phyloP scores from a whole-genome alignment of 2,888 invertebrate genomes.

The Piscicola geometra region DNA sequence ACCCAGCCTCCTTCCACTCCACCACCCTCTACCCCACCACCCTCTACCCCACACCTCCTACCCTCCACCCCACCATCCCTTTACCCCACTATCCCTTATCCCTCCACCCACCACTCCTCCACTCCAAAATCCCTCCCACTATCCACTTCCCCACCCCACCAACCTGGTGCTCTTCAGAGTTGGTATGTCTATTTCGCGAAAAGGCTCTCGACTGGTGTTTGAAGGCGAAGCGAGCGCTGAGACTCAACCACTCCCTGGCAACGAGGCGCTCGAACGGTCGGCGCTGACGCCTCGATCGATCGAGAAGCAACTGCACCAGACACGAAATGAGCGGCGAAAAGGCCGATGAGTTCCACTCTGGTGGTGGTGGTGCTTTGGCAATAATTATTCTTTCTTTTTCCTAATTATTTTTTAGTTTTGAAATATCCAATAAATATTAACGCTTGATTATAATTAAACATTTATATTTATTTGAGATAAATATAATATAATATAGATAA shows the following conservation, averaged over 20 bases:
- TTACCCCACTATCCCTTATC: too few relatives aligned
- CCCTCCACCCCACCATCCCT: too few relatives aligned
- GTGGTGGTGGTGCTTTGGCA: too few relatives aligned
- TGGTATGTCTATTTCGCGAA: background rate
- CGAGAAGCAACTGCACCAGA: constrained; percentile 78
- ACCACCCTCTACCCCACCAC: too few relatives aligned
- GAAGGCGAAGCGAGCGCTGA: constrained; percentile 80
- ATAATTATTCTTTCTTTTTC: too few relatives aligned
- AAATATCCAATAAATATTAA: too few relatives aligned
- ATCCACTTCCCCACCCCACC: background rate
- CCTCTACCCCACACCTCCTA: too few relatives aligned
- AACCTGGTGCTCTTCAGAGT: background rate
- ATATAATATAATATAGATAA: background rate
- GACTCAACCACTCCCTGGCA: constrained; percentile 89
- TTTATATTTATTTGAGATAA: too few relatives aligned
- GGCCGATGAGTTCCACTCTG: constrained; percentile 64
- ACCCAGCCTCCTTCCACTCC: too few relatives aligned
- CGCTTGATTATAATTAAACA: too few relatives aligned
- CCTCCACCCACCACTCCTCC: background rate
- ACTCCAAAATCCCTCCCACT: background rate
- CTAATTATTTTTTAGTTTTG: too few relatives aligned
- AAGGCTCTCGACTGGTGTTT: constrained; percentile 15
- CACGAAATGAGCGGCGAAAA: constrained; percentile 75
- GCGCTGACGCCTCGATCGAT: constrained; percentile 75
- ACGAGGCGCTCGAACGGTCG: constrained; percentile 82